Conservation (phyloP, 2,797 vertebrate genomes). For the Ataeniobius toweri region DNA sequence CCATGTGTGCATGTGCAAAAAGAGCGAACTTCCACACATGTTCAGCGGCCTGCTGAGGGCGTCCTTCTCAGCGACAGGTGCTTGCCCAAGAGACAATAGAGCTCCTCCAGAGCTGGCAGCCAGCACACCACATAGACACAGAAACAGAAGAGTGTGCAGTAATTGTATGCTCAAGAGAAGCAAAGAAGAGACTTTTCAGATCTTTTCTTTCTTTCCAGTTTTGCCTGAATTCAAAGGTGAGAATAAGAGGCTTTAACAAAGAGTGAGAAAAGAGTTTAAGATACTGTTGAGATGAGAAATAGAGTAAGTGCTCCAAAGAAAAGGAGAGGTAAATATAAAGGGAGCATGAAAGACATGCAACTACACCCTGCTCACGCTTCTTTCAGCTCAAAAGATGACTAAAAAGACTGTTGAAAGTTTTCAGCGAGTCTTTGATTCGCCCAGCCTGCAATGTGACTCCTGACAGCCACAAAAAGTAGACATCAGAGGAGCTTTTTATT, state of each 20-base stretch:
- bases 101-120: slow-evolving; percentile 70
- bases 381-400: slow-evolving; percentile 41
- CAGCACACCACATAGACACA: slow-evolving; percentile 40
- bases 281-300: slow-evolving; percentile 25
- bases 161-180: slow-evolving; percentile 32
- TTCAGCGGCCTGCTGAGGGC: slow-evolving; percentile 69
- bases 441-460: slow-evolving; percentile 69
- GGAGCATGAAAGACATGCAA: slow-evolving; percentile 48
- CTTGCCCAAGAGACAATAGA: slow-evolving; percentile 69
- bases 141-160: slow-evolving; percentile 50
- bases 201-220: slow-evolving; percentile 41
- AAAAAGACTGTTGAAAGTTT: slow-evolving; percentile 58
- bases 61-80: slow-evolving; percentile 75
- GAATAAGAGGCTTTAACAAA: slow-evolving; percentile 41
- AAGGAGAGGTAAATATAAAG: slow-evolving; percentile 31
- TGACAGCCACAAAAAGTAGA: slow-evolving; percentile 60
- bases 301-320: slow-evolving; percentile 36
- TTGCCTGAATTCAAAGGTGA: slow-evolving; percentile 58
- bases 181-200: slow-evolving; percentile 39
- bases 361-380: slow-evolving; percentile 45
- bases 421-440: slow-evolving; percentile 61
- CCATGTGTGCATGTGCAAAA: slow-evolving; percentile 26
- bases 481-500: slow-evolving; percentile 42
- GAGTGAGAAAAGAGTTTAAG: slow-evolving; percentile 36
- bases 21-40: slow-evolving; percentile 48